A percentile compares a stretch with the other conserved stretches of the same genome.
These are phyloP conservation scores for Pteropus alecto DNA, from an alignment of 2,113 vertebrate genomes.

Conservation along the genomic window DNA sequence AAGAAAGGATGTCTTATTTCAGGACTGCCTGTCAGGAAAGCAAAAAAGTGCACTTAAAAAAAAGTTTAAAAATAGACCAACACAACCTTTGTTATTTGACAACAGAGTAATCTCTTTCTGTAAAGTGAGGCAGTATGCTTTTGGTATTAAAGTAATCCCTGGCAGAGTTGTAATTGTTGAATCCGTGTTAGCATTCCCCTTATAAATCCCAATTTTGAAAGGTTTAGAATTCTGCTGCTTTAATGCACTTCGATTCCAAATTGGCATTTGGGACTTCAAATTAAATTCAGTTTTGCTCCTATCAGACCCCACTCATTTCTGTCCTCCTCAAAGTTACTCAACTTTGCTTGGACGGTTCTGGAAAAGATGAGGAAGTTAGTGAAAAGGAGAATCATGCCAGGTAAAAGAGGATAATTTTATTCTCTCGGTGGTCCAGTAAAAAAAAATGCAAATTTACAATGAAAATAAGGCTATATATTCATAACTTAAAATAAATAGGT, in stretches of 20 bases:
- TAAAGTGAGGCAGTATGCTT: constrained; percentile 64
- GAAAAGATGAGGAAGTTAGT: not conserved
- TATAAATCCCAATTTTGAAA: constrained; percentile 60
- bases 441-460: constrained; percentile 16
- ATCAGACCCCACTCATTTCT: not conserved
- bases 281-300: not conserved
- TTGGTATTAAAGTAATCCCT: constrained; percentile 74
- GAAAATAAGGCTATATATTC: not conserved
- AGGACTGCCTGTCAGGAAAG: not conserved
- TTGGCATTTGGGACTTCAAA: not conserved
- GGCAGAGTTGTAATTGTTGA: constrained; percentile 54
- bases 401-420: not conserved
- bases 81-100: constrained; percentile 65
- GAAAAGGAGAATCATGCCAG: not conserved
- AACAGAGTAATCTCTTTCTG: constrained; percentile 48
- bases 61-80: constrained; percentile 57
- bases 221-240: constrained; percentile 59
- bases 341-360: not conserved
- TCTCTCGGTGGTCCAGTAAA: not conserved
- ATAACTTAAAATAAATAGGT: not conserved
- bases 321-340: not conserved
- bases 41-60: constrained; percentile 15
- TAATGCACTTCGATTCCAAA: constrained; percentile 45
- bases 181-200: constrained; percentile 62
- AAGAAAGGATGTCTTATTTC: not conserved